Evolutionary conservation across 1,140 invertebrate genomes (phyloP).

Genomic region (Radopholus similis): DNA sequence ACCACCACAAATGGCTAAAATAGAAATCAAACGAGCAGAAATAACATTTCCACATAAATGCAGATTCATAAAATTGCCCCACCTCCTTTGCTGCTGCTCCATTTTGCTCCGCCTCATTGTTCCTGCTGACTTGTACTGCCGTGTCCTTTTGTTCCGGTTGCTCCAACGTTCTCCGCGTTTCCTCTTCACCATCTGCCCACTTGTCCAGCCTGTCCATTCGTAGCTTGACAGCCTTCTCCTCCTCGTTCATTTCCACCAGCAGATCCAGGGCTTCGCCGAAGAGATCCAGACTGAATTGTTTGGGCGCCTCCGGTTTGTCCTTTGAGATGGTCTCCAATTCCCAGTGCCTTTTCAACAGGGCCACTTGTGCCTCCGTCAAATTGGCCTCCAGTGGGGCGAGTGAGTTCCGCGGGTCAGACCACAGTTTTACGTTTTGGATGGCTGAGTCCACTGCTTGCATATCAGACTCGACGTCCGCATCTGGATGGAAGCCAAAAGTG

Average conservation of each 20-base stretch:
- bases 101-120: background rate
- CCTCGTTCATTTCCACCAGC: constrained; percentile 6
- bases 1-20: too few relatives aligned
- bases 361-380: constrained; percentile 3
- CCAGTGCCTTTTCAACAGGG: constrained; percentile 7
- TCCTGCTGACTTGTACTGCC: too few relatives aligned
- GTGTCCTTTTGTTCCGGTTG: too few relatives aligned
- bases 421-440: background rate
- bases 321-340: constrained; percentile 5
- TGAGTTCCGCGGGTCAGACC: background rate
- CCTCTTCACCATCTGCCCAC: constrained; percentile 1
- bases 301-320: constrained; percentile 3
- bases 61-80: too few relatives aligned
- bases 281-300: constrained; percentile 8
- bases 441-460: constrained; percentile 9
- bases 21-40: too few relatives aligned
- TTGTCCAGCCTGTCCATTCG: constrained; percentile 9
- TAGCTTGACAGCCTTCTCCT: constrained; percentile 5
- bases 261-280: constrained; percentile 2
- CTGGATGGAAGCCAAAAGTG: background rate
- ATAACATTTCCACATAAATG: too few relatives aligned
- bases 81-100: background rate
- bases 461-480: constrained; percentile 2
- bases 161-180: background rate
- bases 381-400: background rate